Conservation (phyloP, 2,797 vertebrate species). For the Pangasius krempfi region DNA sequence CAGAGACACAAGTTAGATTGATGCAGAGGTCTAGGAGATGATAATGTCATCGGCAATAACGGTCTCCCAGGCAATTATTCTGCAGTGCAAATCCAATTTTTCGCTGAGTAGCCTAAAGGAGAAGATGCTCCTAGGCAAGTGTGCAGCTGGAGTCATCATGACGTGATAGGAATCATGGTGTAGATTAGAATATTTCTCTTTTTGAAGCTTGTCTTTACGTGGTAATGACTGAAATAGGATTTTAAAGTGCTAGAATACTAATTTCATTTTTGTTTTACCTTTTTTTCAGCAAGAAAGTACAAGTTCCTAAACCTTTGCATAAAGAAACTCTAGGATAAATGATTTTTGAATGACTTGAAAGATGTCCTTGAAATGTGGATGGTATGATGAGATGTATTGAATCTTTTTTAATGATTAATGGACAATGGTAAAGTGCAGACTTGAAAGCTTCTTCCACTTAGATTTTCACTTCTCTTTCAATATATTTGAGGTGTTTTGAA, state of each 20-base stretch:
- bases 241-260: not conserved
- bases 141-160: constrained; percentile 18
- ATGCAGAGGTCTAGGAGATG: constrained; percentile 45
- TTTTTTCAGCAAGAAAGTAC: constrained; percentile 2
- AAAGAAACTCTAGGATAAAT: constrained; percentile 23
- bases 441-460: constrained; percentile 35
- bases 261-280: not conserved
- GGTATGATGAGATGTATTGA: constrained; percentile 32
- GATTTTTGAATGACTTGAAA: constrained; percentile 30
- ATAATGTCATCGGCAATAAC: constrained; percentile 49
- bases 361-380: constrained; percentile 24
- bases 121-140: not conserved
- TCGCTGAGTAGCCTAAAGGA: not conserved
- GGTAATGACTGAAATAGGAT: not conserved
- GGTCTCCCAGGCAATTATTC: constrained; percentile 46
- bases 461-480: constrained; percentile 32
- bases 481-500: constrained; percentile 41
- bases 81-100: constrained; percentile 39
- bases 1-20: constrained; percentile 37
- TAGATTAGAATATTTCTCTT: constrained; percentile 3
- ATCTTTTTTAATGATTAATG: constrained; percentile 37
- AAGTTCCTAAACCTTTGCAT: not conserved
- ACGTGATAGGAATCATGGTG: not conserved
- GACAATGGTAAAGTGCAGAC: constrained; percentile 19
- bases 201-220: not conserved